These are phyloP conservation scores for Halcyon leucocephala DNA, from an alignment of 2,797 vertebrate species.

Conservation along the genomic window DNA sequence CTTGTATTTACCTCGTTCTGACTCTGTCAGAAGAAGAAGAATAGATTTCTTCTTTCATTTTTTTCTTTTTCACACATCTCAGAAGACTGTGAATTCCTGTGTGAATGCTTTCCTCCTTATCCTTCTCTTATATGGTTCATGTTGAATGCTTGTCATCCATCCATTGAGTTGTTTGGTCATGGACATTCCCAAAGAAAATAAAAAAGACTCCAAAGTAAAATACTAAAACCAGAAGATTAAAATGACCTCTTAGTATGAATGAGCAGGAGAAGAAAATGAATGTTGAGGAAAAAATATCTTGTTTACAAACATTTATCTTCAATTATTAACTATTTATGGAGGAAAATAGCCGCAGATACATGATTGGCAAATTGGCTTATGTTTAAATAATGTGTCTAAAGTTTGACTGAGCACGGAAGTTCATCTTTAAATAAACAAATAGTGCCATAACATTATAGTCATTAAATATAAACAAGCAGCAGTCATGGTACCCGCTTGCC, in stretches of 20 bases:
- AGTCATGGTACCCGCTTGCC: conserved; percentile 29
- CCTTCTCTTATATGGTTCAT: neutral
- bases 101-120: neutral
- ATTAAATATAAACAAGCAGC: conserved; percentile 66
- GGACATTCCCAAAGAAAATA: neutral
- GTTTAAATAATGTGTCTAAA: conserved; percentile 61
- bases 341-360: neutral
- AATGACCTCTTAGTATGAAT: conserved; percentile 6
- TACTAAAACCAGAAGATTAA: neutral
- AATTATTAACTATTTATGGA: conserved; percentile 48
- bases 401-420: conserved; percentile 63
- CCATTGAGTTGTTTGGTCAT: neutral
- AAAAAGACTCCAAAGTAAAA: neutral
- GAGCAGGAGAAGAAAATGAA: conserved; percentile 18
- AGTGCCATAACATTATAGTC: conserved; percentile 53
- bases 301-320: conserved; percentile 45
- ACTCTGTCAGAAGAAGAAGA: neutral
- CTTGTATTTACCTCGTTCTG: neutral
- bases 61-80: neutral
- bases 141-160: neutral
- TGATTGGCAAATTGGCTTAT: conserved; percentile 46
- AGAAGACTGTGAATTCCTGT: neutral
- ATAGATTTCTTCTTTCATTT: neutral
- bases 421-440: conserved; percentile 73
- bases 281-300: neutral